phyloP scores from a whole-genome alignment of 2,888 invertebrate species.

The Machimus rusticus region DNA sequence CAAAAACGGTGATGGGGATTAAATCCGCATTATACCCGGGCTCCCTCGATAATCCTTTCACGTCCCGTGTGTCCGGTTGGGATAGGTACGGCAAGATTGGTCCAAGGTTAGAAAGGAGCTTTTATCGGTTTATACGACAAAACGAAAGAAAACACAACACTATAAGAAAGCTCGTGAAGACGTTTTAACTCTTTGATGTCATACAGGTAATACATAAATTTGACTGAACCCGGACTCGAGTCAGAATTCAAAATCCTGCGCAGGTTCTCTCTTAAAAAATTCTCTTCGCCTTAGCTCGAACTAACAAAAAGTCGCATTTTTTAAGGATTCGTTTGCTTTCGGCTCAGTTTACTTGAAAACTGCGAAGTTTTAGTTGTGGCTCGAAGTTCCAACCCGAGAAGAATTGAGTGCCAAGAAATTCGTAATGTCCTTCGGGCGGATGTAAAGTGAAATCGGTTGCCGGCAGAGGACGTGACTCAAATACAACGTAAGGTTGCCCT shows the following conservation, averaged over 20 bases:
- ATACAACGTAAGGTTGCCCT: neutral
- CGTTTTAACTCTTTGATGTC: constrained; percentile 11
- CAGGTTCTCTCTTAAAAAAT: neutral
- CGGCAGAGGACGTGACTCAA: neutral
- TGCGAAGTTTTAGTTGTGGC: neutral
- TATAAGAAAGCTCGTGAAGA: neutral
- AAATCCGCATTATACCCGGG: neutral
- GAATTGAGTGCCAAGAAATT: neutral
- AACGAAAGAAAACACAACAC: neutral
- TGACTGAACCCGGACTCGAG: neutral
- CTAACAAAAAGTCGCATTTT: neutral
- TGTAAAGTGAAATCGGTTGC: neutral
- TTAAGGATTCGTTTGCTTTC: neutral
- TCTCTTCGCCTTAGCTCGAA: neutral
- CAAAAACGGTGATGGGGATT: constrained; percentile 6
- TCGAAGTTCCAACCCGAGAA: neutral
- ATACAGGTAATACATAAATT: constrained; percentile 9
- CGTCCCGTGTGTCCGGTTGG: neutral
- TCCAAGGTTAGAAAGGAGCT: neutral
- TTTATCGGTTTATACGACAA: neutral
- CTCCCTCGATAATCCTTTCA: neutral
- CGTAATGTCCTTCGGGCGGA: neutral
- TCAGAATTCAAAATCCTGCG: neutral
- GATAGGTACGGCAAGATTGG: neutral
- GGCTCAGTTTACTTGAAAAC: neutral